Conservation (phyloP, 2,888 invertebrate species). For the Lottia scabra region DNA sequence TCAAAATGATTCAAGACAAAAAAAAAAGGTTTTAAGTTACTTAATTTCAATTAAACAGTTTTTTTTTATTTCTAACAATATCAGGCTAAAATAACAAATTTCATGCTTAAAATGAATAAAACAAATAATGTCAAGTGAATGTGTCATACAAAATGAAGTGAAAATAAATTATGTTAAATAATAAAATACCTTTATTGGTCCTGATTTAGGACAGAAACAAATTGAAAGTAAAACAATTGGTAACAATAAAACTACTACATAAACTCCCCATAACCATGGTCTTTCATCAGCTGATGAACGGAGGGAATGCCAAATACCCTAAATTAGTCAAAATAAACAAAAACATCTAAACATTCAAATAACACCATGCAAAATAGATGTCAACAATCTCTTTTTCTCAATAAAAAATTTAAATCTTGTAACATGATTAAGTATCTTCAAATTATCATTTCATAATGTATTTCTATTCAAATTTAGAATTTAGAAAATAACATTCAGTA, state of each 20-base stretch:
- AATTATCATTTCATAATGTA: too few relatives aligned
- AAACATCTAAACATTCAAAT: conserved; percentile 12
- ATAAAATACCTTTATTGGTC: conserved; percentile 60
- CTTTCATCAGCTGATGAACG: conserved; percentile 83
- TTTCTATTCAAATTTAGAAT: too few relatives aligned
- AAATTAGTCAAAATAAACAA: conserved; percentile 70
- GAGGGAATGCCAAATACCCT: conserved; percentile 79
- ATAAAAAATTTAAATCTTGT: too few relatives aligned
- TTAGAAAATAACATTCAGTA: too few relatives aligned
- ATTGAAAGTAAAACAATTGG: conserved; percentile 85
- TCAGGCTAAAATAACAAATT: neutral
- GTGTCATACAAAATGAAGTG: neutral
- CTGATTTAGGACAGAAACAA: conserved; percentile 77
- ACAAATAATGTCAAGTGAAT: neutral
- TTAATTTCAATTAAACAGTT: neutral
- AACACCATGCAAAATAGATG: neutral
- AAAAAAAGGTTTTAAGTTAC: too few relatives aligned
- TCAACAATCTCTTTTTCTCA: neutral
- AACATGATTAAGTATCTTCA: too few relatives aligned
- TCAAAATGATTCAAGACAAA: too few relatives aligned
- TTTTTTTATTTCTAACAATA: too few relatives aligned
- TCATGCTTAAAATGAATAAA: neutral
- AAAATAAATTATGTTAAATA: neutral
- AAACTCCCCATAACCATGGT: conserved; percentile 92
- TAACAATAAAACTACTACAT: conserved; percentile 82